Evolutionary conservation across 2,797 vertebrate genomes (phyloP), one percentile per base, ranked within the genome.

Genomic region (Anguilla megastoma): DNA sequence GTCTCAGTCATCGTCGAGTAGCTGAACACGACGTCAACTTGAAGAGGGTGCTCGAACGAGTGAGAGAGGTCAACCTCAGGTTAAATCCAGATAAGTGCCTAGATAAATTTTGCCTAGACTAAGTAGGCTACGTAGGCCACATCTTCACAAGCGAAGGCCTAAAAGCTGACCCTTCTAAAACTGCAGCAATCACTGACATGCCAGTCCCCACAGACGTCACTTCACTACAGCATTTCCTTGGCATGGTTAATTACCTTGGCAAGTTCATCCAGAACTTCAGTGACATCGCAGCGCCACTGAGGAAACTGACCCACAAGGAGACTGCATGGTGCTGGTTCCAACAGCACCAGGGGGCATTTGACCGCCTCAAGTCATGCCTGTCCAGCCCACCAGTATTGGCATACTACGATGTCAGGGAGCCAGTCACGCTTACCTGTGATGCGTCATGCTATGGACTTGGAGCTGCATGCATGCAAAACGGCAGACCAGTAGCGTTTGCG

Each of bases 1-100:
- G 87, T 3, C n/a, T 0, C 89, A 0, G 24, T 90, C 5, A 91
- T 91, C 0, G 89, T 92, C 3, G 56, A 58, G 54, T 45, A 84
- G 45, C 50, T 84, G 45, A 80, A 84, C 50, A 56, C 50, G 16
- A 16, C 30, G 33, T 16, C 41, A 45, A 36, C 16, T 41, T 41
- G 33, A 36, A 80, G 30, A 41, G 45, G 14, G 80, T 83, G 45
- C 80, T 83, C 24, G 36, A 83, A 16, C 41, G 9, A 18, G 80
- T 24, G 50, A 18, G 24, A 0, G 45, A 50, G 45, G 80, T 83
- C 36, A 83, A 83, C 36, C 80, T 52, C 45, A 83, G n/a, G 41
- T 24, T 83, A 10, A 83, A 83, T 48, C 18, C 80, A 45, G 33
- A 50, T 9, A 50, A 50, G 50, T 50, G 50, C 33, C 33, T 33